Percentiles rank a stretch among this genome's conserved stretches.
phyloP scores from a whole-genome alignment of 1,140 invertebrate genomes.

The Copidosoma floridanum region DNA sequence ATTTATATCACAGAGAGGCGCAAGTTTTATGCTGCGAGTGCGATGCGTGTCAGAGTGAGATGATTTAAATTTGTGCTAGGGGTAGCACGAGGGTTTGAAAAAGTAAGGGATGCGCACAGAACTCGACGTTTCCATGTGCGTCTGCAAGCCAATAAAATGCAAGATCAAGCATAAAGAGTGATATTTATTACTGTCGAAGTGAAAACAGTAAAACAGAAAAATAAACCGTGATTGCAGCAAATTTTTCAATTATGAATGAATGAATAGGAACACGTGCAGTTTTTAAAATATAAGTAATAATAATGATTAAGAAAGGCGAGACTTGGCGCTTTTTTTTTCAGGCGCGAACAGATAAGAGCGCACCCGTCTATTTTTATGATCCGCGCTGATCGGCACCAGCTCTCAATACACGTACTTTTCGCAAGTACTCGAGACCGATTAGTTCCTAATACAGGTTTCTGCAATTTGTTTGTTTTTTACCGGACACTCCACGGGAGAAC shows the following conservation, averaged over 20 bases:
- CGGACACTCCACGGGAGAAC: conserved; percentile 3
- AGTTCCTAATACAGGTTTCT: conserved; percentile 29
- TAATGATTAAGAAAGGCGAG: conserved; percentile 39
- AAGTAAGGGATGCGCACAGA: conserved; percentile 38
- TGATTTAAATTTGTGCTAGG: conserved; percentile 2
- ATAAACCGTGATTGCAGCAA: conserved; percentile 54
- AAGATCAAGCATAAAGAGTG: conserved; percentile 55
- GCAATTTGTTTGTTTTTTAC: conserved; percentile 20
- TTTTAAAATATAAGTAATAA: conserved; percentile 36
- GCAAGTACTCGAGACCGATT: conserved; percentile 25
- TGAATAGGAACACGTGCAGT: conserved; percentile 10
- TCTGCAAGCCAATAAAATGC: conserved; percentile 48
- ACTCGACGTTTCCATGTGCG: no score
- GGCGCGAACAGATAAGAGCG: not conserved
- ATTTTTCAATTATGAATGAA: conserved; percentile 43
- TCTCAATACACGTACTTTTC: conserved; percentile 11
- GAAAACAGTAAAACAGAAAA: conserved; percentile 40
- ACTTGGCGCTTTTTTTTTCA: conserved; percentile 8
- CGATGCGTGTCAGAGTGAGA: conserved; percentile 26
- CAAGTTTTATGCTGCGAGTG: conserved; percentile 25
- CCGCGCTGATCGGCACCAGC: conserved; percentile 13
- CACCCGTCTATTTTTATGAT: no score
- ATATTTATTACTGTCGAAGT: conserved; percentile 53
- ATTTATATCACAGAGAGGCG: conserved; percentile 17
- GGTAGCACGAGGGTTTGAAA: conserved; percentile 15